Percentiles rank a stretch among this genome's conserved stretches.
Evolutionary conservation across 2,113 vertebrate genomes (phyloP).

Genomic region (Synodontis membranacea): DNA sequence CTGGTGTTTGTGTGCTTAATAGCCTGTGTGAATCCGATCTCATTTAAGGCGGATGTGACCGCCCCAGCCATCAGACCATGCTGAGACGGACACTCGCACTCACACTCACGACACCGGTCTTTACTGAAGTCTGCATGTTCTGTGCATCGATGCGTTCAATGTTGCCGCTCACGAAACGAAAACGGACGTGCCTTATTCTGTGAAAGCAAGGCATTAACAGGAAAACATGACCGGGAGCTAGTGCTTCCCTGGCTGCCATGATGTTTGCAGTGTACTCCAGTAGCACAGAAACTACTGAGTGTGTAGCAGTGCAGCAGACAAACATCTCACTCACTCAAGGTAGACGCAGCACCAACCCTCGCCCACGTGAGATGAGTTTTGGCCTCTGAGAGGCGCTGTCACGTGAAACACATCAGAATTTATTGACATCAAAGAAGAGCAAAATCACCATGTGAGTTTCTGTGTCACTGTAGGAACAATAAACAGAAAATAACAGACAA

Average conservation of each 20-base stretch:
- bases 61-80: conserved; percentile 47
- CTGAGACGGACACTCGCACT: background rate
- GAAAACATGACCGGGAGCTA: conserved; percentile 12
- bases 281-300: conserved; percentile 22
- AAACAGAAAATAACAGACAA: too few species aligned
- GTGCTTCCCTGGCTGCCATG: background rate
- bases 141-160: conserved; percentile 20
- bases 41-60: conserved; percentile 61
- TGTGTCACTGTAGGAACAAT: too few species aligned
- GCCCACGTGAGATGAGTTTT: too few species aligned
- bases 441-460: too few species aligned
- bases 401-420: too few species aligned
- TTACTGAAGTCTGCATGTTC: conserved; percentile 17
- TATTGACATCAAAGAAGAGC: too few species aligned
- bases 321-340: conserved; percentile 28
- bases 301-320: conserved; percentile 10
- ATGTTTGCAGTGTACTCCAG: conserved; percentile 21
- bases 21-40: conserved; percentile 60
- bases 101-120: conserved; percentile 2
- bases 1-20: conserved; percentile 57
- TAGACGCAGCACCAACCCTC: too few species aligned
- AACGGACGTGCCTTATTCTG: background rate
- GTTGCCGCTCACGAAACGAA: conserved; percentile 1
- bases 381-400: too few species aligned
- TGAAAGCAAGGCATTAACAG: background rate